phyloP scores from a whole-genome alignment of 2,113 vertebrate species.

The Caranx ignobilis region DNA sequence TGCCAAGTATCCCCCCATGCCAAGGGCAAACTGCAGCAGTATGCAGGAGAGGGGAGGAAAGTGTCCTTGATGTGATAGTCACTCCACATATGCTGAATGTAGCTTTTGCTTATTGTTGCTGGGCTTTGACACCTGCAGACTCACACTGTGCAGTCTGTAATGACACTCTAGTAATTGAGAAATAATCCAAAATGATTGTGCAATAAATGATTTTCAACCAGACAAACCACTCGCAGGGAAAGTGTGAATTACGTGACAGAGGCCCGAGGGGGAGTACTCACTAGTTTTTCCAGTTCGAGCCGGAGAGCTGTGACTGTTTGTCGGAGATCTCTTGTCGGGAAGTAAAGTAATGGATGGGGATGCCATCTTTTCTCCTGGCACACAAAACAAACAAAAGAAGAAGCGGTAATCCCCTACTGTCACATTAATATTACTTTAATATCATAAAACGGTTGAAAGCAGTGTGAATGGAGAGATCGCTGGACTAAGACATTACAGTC shows the following conservation, averaged over 20 bases:
- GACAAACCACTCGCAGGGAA: slow-evolving; percentile 22
- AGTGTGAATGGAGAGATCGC: background rate
- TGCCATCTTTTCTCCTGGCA: slow-evolving; percentile 75
- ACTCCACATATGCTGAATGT: slow-evolving; percentile 48
- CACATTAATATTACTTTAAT: background rate
- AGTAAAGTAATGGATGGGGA: slow-evolving; percentile 72
- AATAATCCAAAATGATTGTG: slow-evolving; percentile 4
- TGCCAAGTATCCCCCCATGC: slow-evolving; percentile 28
- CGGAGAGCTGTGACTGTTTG: slow-evolving; percentile 77
- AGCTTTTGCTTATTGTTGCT: slow-evolving; percentile 15
- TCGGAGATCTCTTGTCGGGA: slow-evolving; percentile 78
- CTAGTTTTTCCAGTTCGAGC: slow-evolving; percentile 73
- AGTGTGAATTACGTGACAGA: slow-evolving; percentile 26
- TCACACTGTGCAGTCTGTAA: background rate
- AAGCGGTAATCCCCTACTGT: background rate
- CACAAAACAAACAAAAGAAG: slow-evolving; percentile 16
- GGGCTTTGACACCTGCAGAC: background rate
- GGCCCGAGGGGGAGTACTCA: slow-evolving; percentile 65
- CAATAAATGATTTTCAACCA: slow-evolving; percentile 32
- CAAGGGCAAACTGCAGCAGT: slow-evolving; percentile 62
- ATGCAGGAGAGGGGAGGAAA: slow-evolving; percentile 26
- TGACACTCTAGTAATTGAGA: background rate
- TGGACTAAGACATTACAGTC: background rate
- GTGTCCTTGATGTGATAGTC: slow-evolving; percentile 37
- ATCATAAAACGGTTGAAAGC: background rate